Evolutionary conservation across 2,113 vertebrate genomes (phyloP), one percentile per base, ranked within the genome.

Genomic region (Speoplatyrhinus poulsoni): DNA sequence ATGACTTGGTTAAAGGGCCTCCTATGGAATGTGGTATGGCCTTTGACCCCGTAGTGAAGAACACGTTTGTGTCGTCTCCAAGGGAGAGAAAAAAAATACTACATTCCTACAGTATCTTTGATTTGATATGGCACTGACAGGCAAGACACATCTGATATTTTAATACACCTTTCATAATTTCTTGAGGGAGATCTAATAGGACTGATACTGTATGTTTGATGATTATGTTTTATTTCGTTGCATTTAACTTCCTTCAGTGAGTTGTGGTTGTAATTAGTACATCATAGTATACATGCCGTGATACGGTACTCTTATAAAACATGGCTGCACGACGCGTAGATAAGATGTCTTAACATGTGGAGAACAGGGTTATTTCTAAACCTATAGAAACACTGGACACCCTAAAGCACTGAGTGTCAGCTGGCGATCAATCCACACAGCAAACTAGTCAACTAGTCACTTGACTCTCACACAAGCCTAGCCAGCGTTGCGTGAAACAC

Each of bases 41-140:
- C 88, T 81, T 32, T 86, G 78, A 88, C 83, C 86, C 72, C 55
- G 15, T 60, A 58, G 73, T 67, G 74, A 72, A 81, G 72, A 88
- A 85, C 83, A 85, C 82, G 81, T 88, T 82, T 70, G 64, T 90
- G 83, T 85, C 80, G 82, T 69, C 79, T 81, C 79, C 73, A 81
- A 80, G 79, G 26, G 26, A 26, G 26, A 75, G 82, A 87, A 90
- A 81, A 41, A 41, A 75, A 83, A 86, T 88, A 81, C 47, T 72
- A 76, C 88, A 90, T 88, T 88, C 88, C 82, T 83, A 26, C 26
- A 26, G 2, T 26, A 54, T 58, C 74, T 75, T 73, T 46, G 54
- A 85, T 85, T 85, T 86, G 70, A 56, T 85, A 82, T 79, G 60
- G 81, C 41, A 48, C 19, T 72, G 82, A 82, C 76, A 77, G 58